A percentile compares a stretch with the other conserved stretches of the same genome.
Evolutionary conservation across 2,797 vertebrate species (phyloP).

Genomic region (Petrocephalus sullivani): DNA sequence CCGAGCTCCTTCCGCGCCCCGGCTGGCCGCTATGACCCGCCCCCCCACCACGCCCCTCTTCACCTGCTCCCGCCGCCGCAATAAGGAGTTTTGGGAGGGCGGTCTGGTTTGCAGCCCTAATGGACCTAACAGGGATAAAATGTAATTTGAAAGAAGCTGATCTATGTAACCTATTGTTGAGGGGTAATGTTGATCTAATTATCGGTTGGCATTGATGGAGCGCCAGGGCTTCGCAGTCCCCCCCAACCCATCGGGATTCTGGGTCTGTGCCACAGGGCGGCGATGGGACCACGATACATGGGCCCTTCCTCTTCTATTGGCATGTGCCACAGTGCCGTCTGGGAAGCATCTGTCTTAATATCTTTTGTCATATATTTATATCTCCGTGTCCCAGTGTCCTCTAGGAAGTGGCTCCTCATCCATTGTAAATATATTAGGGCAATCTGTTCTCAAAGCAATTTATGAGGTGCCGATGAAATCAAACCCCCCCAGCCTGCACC

Average conservation of each 20-base stretch:
- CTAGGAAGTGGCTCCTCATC: conserved; percentile 39
- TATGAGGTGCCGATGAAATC: conserved; percentile 31
- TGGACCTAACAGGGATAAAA: conserved; percentile 89
- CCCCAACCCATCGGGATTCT: conserved; percentile 47
- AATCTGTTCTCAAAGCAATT: conserved; percentile 37
- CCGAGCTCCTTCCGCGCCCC: neutral
- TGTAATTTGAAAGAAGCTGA: conserved; percentile 86
- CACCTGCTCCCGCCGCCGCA: conserved; percentile 51
- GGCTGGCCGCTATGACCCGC: conserved; percentile 21
- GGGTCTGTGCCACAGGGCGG: conserved; percentile 53
- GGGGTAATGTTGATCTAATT: conserved; percentile 87
- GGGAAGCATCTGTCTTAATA: conserved; percentile 46
- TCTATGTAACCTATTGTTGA: conserved; percentile 84
- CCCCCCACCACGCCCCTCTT: neutral
- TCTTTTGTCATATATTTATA: conserved; percentile 38
- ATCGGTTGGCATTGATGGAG: conserved; percentile 84
- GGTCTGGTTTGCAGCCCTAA: conserved; percentile 77
- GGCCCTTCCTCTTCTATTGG: conserved; percentile 42
- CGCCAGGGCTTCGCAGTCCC: conserved; percentile 63
- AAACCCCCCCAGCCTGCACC: neutral
- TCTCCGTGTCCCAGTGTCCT: conserved; percentile 39
- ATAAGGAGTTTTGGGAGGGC: conserved; percentile 73
- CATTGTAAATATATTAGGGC: conserved; percentile 42
- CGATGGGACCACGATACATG: conserved; percentile 43
- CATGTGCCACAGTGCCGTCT: conserved; percentile 40